A percentile compares a stretch with the other conserved stretches of the same genome.
Evolutionary conservation across 37 sponge, comb jelly and placozoan species (phyloP).

Genomic region (Geodia barretti): DNA sequence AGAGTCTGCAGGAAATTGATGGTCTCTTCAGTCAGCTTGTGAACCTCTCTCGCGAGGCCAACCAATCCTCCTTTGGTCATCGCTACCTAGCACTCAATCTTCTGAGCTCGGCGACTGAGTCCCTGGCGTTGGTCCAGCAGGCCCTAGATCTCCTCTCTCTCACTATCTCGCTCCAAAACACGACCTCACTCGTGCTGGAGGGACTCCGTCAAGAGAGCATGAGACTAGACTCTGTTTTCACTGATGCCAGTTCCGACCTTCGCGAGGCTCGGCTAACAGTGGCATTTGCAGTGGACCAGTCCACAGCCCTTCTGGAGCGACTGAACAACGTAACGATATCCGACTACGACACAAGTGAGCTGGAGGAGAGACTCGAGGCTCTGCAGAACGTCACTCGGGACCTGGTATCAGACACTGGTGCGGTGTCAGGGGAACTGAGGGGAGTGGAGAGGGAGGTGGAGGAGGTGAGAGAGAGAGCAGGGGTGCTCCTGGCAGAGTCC

Average conservation of each 20-base stretch:
- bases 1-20: not conserved
- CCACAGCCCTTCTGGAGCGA: not conserved
- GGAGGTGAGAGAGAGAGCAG: not conserved
- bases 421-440: not conserved
- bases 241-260: not conserved
- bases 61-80: conserved; percentile 9
- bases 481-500: not conserved
- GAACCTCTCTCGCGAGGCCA: not conserved
- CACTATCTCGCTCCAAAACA: conserved; percentile 30
- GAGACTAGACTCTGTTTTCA: not conserved
- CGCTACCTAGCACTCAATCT: not conserved
- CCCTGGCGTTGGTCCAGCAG: conserved; percentile 3
- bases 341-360: not conserved
- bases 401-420: not conserved
- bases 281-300: not conserved
- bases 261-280: not conserved
- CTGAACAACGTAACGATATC: not conserved
- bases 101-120: not conserved
- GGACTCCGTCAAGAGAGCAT: not conserved
- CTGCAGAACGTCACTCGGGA: not conserved
- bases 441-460: not conserved
- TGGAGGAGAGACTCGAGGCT: not conserved
- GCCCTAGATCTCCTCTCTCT: conserved; percentile 7
- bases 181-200: not conserved
- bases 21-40: not conserved